A percentile compares a stretch with the other conserved stretches of the same genome.
phyloP scores from a whole-genome alignment of 2,113 vertebrate genomes.

The Ammodytes marinus region DNA sequence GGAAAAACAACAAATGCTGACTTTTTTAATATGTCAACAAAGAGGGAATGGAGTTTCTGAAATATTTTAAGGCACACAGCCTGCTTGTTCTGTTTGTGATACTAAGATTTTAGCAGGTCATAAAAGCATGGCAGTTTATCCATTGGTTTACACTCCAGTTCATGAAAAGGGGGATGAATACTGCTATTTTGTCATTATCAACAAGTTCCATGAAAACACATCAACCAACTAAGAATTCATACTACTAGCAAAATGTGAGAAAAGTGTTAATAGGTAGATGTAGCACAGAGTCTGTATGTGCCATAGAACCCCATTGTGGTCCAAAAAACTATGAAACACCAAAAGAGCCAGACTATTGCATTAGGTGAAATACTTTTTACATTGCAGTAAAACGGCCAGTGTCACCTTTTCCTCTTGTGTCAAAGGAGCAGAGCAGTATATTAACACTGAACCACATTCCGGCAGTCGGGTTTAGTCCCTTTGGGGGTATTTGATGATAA shows the following conservation, averaged over 20 bases:
- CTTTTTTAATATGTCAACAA: neutral
- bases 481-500: slow-evolving; percentile 53
- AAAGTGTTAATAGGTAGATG: neutral
- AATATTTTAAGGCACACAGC: neutral
- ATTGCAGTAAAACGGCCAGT: neutral
- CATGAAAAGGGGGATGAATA: neutral
- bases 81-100: neutral
- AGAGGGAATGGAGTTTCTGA: neutral
- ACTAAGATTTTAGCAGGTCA: neutral
- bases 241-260: neutral
- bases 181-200: neutral
- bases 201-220: neutral
- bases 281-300: neutral
- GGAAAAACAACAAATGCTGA: too few relatives aligned
- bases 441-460: slow-evolving; percentile 13
- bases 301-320: neutral
- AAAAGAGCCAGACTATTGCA: neutral
- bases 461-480: slow-evolving; percentile 35
- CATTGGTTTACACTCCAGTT: neutral
- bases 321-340: slow-evolving; percentile 2
- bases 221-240: neutral
- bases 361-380: neutral
- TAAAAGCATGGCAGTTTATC: neutral
- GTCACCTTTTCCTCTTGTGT: slow-evolving; percentile 13
- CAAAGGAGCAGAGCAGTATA: neutral